A percentile compares a stretch with the other conserved stretches of the same genome.
Evolutionary conservation across 2,797 vertebrate species (phyloP).

Genomic region (Gymnothorax javanicus): DNA sequence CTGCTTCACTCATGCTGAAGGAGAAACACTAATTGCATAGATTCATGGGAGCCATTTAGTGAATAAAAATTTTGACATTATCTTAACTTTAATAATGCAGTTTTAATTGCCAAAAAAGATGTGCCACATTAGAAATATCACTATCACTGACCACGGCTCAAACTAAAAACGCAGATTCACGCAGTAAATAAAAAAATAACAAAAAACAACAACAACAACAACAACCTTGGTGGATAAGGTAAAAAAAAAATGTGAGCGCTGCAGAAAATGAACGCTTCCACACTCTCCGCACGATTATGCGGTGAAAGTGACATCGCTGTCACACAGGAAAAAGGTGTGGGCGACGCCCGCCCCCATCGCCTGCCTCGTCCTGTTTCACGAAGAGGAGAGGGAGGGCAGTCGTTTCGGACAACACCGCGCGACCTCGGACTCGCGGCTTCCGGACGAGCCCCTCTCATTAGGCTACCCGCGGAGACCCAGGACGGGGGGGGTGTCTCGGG

Average conservation of each 20-base stretch:
- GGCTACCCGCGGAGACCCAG: slow-evolving; percentile 70
- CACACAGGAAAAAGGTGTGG: neutral
- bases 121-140: neutral
- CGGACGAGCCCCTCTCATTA: slow-evolving; percentile 47
- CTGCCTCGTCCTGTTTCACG: neutral
- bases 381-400: slow-evolving; percentile 17
- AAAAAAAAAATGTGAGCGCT: slow-evolving; percentile 15
- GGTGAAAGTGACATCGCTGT: neutral
- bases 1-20: neutral
- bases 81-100: neutral
- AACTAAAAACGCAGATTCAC: neutral
- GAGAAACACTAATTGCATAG: neutral
- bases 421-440: slow-evolving; percentile 34
- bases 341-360: neutral
- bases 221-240: neutral
- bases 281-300: slow-evolving; percentile 6
- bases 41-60: neutral
- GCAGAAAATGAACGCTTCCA: slow-evolving; percentile 24
- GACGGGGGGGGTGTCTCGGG: slow-evolving; percentile 75
- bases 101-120: neutral
- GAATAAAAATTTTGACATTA: neutral
- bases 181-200: neutral
- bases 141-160: neutral
- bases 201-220: neutral
- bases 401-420: slow-evolving; percentile 36